Evolutionary conservation across 2,113 vertebrate species (phyloP), one percentile per base, ranked within the genome.

Genomic region (Boleophthalmus pectinirostris): DNA sequence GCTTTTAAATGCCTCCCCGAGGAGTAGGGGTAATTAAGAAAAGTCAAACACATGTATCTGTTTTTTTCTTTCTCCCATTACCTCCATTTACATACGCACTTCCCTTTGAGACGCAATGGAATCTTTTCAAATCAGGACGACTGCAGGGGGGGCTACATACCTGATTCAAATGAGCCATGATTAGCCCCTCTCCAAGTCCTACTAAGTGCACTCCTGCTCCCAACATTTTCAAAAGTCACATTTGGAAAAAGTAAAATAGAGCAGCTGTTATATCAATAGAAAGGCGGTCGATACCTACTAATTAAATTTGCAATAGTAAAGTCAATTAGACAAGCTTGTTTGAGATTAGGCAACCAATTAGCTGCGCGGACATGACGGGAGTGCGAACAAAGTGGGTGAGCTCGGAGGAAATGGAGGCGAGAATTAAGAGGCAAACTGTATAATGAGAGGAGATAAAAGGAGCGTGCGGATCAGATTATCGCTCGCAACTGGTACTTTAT

Each of bases 41-140:
- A 85, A 88, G 89, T 88, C 82, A 89, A 88, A 90, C 79, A 87
- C 78, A 77, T 89, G 78, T 85, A 80, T 78, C 80, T 63, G 66
- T 72, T 72, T 75, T 78, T 61, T 61, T 58, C 56, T 58, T 78
- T 73, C 72, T 70, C 57, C 69, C 68, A 77, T 73, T 85, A 81
- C 82, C 72, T 75, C 72, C 85, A 88, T 90, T 91, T 89, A 89
- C 87, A 90, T 91, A 88, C 83, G 79, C 70, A 21, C 77, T 75
- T 83, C 73, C 71, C 25, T 67, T 7, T 65, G 25, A 69, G 13
- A 74, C 64, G 51, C n/a, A 45, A 21, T 73, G 78, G 76, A 82
- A 84, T 83, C 68, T 76, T 43, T 79, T 88, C 79, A 90, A 90
- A 92, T 90, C 87, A 90, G 84, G 79, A 63, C 10, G 81, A 78